Percentiles rank a stretch among this genome's conserved stretches.
phyloP scores from a whole-genome alignment of 1,140 invertebrate species.

The Vollenhovia emeryi region DNA sequence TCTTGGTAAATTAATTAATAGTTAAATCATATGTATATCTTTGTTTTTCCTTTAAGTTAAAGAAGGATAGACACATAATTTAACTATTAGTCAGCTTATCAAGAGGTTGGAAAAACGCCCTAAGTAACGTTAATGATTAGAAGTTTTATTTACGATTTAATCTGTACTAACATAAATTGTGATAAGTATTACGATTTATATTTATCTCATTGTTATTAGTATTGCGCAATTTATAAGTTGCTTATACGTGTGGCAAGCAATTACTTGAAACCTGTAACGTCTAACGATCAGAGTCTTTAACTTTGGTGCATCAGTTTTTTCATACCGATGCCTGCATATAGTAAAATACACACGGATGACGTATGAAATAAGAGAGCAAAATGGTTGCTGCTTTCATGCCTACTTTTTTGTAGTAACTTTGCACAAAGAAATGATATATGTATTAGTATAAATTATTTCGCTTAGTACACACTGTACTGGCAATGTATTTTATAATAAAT shows the following conservation, averaged over 20 bases:
- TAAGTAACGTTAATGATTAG: constrained; percentile 15
- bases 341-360: background rate
- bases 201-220: constrained; percentile 23
- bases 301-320: background rate
- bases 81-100: too few relatives aligned
- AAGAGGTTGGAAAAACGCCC: too few relatives aligned
- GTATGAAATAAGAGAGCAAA: background rate
- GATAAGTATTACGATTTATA: constrained; percentile 27
- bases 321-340: background rate
- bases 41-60: too few relatives aligned
- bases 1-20: too few relatives aligned
- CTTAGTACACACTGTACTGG: background rate
- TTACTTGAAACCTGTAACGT: background rate
- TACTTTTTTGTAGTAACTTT: constrained; percentile 17
- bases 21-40: too few relatives aligned
- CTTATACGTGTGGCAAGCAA: constrained; percentile 15
- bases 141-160: constrained; percentile 23
- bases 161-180: constrained; percentile 29
- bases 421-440: background rate
- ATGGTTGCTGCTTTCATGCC: background rate
- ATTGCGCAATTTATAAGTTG: constrained; percentile 29
- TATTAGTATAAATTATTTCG: background rate
- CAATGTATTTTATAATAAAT: background rate
- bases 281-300: constrained; percentile 1
- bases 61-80: too few relatives aligned